phyloP scores from a whole-genome alignment of 64 coral and sea anemone genomes.

The Acropora yongei region DNA sequence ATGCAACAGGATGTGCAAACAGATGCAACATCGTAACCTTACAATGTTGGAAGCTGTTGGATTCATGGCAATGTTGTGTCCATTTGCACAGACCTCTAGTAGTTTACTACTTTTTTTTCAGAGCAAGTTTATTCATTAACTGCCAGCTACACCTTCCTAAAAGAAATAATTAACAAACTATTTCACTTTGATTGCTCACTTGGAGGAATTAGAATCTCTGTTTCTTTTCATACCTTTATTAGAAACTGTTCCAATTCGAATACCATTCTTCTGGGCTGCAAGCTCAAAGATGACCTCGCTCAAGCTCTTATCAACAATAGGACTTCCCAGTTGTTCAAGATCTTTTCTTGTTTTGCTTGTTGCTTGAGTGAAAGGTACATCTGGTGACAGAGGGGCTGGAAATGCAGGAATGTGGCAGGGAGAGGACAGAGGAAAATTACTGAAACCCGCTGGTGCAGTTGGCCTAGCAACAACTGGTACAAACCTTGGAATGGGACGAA shows the following conservation, averaged over 20 bases:
- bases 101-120: too few species aligned
- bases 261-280: conserved; percentile 23
- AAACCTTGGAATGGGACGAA: too few species aligned
- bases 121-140: too few species aligned
- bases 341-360: conserved; percentile 11
- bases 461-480: too few species aligned
- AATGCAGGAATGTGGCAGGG: neutral
- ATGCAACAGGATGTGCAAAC: too few species aligned
- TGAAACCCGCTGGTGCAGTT: too few species aligned
- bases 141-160: too few species aligned
- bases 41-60: too few species aligned
- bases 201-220: too few species aligned
- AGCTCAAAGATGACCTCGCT: conserved; percentile 17
- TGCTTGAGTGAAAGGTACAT: neutral
- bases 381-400: neutral
- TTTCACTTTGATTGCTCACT: neutral
- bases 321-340: neutral
- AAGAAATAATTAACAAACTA: neutral
- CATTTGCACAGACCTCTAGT: neutral
- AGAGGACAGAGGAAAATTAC: too few species aligned
- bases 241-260: neutral
- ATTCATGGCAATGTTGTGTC: too few species aligned
- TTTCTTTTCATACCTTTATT: neutral
- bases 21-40: too few species aligned
- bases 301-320: neutral